Evolutionary conservation across 2,113 vertebrate genomes (phyloP), one percentile per base, ranked within the genome.

Genomic region (Mus spicilegus): DNA sequence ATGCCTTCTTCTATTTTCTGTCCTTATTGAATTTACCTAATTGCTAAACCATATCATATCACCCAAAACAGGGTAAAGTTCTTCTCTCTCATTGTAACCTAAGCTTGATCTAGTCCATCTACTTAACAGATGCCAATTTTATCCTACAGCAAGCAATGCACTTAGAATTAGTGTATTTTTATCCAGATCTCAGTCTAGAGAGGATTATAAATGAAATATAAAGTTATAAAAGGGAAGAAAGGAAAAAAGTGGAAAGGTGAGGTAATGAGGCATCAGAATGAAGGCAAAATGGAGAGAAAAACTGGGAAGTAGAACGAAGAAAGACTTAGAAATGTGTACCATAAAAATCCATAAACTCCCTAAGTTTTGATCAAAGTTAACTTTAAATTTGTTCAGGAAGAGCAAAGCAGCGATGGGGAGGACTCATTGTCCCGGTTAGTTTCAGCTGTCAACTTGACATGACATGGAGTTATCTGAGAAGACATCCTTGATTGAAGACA

Each of bases 341-440:
- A 61, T 36, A 24, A 85, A 87, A 63, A n/a, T 39, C 19, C 49
- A 13, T 72, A 90, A 12, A 80, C 92, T 87, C 87, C 42, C 9
- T 90, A 0, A 0, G 1, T 42, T 26, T 88, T 46, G 4, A 69
- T 89, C 33, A 90, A 58, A 80, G 36, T 85, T 94, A 42, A 84
- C n/a, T 58, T 90, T 84, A 86, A 67, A 61, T 77, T 33, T 78
- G 33, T 51, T 87, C 33, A n/a, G 6, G 90, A 80, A 91, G 92
- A 19, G 22, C 63, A 33, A 69, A 51, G 13, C 51, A 36, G 33
- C 14, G 4, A 39, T 36, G 7, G 7, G 46, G 36, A 69, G 20
- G 19, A 20, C 63, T 46, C 61, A 11, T 65, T 85, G 61, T 28
- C 14, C 61, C 12, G 36, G 84, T 36, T 67, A 67, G 17, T 19